These are phyloP conservation scores for Gymnocypris eckloni DNA, from an alignment of 2,797 vertebrate genomes.

Conservation along the genomic window DNA sequence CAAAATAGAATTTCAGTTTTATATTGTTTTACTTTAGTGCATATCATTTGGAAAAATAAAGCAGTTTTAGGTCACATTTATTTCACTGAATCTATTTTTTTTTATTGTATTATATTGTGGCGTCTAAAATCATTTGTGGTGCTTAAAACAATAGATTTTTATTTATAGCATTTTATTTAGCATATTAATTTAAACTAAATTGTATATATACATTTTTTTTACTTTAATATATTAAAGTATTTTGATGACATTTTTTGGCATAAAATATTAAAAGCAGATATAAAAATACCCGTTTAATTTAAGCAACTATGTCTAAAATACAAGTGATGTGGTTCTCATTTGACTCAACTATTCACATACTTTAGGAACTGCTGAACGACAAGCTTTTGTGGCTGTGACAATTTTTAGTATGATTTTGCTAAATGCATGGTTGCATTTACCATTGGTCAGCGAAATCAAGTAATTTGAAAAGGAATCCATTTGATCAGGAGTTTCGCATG, in stretches of 20 bases:
- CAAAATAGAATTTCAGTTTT: too few relatives aligned
- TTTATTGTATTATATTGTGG: not conserved
- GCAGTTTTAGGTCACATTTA: not conserved
- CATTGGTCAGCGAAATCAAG: not conserved
- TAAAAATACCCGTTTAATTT: not conserved
- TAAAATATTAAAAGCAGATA: not conserved
- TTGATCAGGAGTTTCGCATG: not conserved
- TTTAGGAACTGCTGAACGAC: not conserved
- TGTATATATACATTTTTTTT: not conserved
- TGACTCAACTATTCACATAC: not conserved
- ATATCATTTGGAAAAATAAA: too few relatives aligned
- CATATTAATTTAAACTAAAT: not conserved
- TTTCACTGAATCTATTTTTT: not conserved
- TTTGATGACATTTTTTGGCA: not conserved
- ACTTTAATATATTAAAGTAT: not conserved
- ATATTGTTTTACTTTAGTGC: too few relatives aligned
- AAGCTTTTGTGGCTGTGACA: not conserved
- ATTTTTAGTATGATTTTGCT: not conserved
- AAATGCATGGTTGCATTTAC: not conserved
- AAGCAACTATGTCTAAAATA: not conserved
- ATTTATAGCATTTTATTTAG: not conserved
- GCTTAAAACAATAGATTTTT: not conserved
- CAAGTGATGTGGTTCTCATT: not conserved
- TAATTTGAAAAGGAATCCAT: not conserved
- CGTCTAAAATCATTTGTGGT: not conserved